Conservation (phyloP, 2,888 invertebrate species). For the Amiota mariae region DNA sequence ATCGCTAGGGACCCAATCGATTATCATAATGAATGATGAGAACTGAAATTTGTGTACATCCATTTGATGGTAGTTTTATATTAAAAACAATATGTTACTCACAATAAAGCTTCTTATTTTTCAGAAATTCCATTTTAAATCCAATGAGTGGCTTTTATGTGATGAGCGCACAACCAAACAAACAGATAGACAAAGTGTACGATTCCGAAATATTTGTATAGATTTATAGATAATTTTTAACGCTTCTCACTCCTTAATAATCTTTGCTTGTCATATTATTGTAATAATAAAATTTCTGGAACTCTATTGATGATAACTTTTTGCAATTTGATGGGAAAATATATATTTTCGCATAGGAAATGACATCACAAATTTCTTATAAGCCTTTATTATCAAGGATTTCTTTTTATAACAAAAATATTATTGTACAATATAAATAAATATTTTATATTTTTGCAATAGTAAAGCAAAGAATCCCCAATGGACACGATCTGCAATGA, state of each 20-base stretch:
- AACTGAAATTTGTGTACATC: no score
- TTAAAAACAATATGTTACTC: no score
- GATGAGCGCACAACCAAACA: no score
- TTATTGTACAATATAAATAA: not conserved
- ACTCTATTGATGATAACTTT: not conserved
- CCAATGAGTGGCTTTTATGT: no score
- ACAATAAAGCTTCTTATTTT: no score
- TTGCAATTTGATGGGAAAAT: constrained; percentile 17
- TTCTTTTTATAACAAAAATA: not conserved
- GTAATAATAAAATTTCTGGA: constrained; percentile 1
- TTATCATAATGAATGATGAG: no score
- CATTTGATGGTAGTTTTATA: no score
- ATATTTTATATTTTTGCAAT: constrained; percentile 40
- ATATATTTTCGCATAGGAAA: constrained; percentile 53
- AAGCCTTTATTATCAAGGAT: not conserved
- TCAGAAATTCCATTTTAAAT: no score
- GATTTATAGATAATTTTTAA: not conserved
- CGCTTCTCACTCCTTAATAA: not conserved
- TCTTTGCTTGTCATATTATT: not conserved
- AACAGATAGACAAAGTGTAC: no score
- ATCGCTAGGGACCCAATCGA: no score
- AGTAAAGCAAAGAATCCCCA: constrained; percentile 42
- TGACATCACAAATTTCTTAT: constrained; percentile 39
- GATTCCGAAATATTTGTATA: no score
- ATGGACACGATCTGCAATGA: constrained; percentile 30